Base-by-base conservation (phyloP, 2,113 vertebrate genomes). In the Syngnathus floridae region DNA sequence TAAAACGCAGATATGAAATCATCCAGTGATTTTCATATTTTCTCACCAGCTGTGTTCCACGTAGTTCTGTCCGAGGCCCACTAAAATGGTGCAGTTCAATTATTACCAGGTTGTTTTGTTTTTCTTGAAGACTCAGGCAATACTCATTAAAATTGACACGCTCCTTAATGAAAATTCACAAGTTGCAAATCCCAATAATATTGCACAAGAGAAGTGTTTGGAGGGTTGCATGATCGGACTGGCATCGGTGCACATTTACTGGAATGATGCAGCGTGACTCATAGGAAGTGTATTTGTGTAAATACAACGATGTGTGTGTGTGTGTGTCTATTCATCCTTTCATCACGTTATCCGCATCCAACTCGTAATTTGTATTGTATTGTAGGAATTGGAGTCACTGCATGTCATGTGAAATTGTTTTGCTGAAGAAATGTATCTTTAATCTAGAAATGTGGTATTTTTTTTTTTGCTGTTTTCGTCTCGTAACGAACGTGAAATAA, bases 141-240 rank as follows among this genome's bases (percentile, higher is more conserved):
- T 45, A 26, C 62, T 79, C 73, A 83, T 82, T 82, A 82, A 84
- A 82, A 67, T 67, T 57, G 3, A 65, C 66, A 82, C 83, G 62
- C 73, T 61, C 12, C 37, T 67, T 66, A 81, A 73, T 63, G 66
- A 74, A 36, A 65, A 57, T 22, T 17, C 16, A 45, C 22, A 14
- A 49, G 55, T 48, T 69, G 80, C 45, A 76, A 36, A 73, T 77
- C 63, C 22, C 70, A 65, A 52, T 38, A 70, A 7, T 40, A 61
- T 70, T 77, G 70, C 63, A 70, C 78, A 77, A 78, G 68, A 57
- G 61, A 26, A 65, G 38, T 70, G 58, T 81, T 74, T 72, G 64
- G 36, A 66, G 13, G 8, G 38, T 66, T 67, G 51, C 64, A 43
- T 40, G 54, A 26, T 65, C 61, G 26, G 58, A 65, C 55, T 62